phyloP scores from a whole-genome alignment of 2,888 invertebrate species.

The Oxystoma pomonae region DNA sequence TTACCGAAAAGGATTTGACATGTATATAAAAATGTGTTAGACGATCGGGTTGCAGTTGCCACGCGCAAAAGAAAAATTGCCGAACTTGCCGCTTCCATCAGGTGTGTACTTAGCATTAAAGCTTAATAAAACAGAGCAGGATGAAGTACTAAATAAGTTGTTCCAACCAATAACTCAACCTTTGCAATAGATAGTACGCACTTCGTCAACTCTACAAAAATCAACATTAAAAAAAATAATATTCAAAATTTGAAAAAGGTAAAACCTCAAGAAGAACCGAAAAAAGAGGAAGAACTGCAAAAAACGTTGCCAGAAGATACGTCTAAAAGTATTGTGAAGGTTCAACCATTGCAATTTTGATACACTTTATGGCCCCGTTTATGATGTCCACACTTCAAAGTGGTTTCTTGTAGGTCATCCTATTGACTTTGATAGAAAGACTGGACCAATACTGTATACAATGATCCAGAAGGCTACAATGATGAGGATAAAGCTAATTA shows the following conservation, averaged over 20 bases:
- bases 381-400: neutral
- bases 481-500: neutral
- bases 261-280: too few relatives aligned
- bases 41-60: neutral
- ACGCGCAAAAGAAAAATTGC: constrained; percentile 1
- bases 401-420: neutral
- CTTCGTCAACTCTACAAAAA: too few relatives aligned
- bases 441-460: neutral
- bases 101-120: neutral
- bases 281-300: too few relatives aligned
- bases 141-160: neutral
- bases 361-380: neutral
- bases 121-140: neutral
- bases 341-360: neutral
- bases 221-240: too few relatives aligned
- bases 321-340: too few relatives aligned
- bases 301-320: too few relatives aligned
- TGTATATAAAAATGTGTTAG: neutral
- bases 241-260: too few relatives aligned
- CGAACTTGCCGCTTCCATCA: neutral
- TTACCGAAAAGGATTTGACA: neutral
- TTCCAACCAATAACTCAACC: neutral
- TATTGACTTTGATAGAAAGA: neutral
- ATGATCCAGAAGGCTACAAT: neutral
- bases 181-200: neutral